Conservation (phyloP, 2,888 invertebrate species). For the Chrysotoxum bicinctum region DNA sequence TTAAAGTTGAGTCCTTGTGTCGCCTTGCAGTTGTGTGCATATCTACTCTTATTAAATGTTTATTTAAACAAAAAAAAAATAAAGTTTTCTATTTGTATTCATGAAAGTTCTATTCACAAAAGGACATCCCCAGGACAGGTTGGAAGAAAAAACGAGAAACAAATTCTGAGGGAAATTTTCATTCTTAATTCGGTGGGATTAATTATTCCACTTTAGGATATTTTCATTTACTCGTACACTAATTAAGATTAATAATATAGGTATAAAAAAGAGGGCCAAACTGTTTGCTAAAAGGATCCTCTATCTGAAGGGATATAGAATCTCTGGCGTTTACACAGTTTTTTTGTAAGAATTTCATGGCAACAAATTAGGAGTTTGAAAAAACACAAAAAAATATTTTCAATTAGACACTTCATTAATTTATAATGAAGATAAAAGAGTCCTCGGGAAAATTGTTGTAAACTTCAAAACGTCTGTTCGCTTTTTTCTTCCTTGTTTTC, state of each 20-base stretch:
- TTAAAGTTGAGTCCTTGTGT: not conserved
- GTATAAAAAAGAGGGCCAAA: slow-evolving; percentile 6
- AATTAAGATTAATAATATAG: slow-evolving; percentile 56
- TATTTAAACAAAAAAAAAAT: not conserved
- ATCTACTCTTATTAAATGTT: not conserved
- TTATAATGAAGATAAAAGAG: slow-evolving; percentile 44
- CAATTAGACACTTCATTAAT: slow-evolving; percentile 51
- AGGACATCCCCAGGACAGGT: not conserved
- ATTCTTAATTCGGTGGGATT: slow-evolving; percentile 16
- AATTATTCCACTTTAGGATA: slow-evolving; percentile 32
- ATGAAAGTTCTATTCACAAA: not conserved
- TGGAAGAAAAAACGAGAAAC: not conserved
- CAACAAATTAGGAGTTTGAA: not conserved
- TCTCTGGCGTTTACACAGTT: not conserved
- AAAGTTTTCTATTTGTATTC: not conserved
- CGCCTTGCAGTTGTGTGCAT: not conserved
- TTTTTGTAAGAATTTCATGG: not conserved
- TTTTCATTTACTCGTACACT: slow-evolving; percentile 55
- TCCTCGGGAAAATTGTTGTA: slow-evolving; percentile 25
- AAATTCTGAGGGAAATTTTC: not conserved
- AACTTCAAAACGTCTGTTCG: slow-evolving; percentile 16
- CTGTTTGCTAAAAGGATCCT: not conserved
- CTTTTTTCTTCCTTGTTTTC: not conserved
- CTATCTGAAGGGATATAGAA: not conserved
- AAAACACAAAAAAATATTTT: slow-evolving; percentile 9